phyloP scores from a whole-genome alignment of 2,113 vertebrate species.

The Australoheros scitulus region DNA sequence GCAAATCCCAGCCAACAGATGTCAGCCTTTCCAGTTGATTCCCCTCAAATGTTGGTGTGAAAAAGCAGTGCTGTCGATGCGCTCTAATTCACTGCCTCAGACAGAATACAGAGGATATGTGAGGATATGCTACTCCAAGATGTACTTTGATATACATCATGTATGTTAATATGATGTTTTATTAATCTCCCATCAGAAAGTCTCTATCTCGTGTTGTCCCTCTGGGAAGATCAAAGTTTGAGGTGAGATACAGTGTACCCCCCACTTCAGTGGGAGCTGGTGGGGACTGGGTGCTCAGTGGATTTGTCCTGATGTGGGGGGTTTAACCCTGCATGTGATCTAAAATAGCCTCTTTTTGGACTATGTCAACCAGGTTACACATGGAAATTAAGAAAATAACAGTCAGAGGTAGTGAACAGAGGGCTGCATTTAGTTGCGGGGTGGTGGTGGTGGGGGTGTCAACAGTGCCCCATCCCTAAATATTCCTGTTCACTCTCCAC shows the following conservation, averaged over 20 bases:
- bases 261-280: constrained; percentile 15
- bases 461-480: constrained; percentile 27
- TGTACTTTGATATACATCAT: constrained; percentile 66
- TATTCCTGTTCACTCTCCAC: constrained; percentile 31
- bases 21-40: constrained; percentile 74
- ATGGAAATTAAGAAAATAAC: background rate
- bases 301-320: constrained; percentile 34
- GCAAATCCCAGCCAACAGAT: constrained; percentile 73
- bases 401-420: background rate
- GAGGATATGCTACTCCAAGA: constrained; percentile 29
- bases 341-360: constrained; percentile 26
- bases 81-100: constrained; percentile 24
- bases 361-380: constrained; percentile 3
- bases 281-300: constrained; percentile 23
- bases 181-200: constrained; percentile 51
- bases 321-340: constrained; percentile 42
- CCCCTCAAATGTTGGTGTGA: background rate
- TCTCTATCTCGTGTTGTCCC: constrained; percentile 10
- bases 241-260: constrained; percentile 30
- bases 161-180: constrained; percentile 62
- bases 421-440: background rate
- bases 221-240: constrained; percentile 33
- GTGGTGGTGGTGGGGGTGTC: background rate
- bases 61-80: constrained; percentile 4
- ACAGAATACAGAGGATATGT: constrained; percentile 41